Percentiles rank a stretch among this genome's conserved stretches.
Evolutionary conservation across 2,888 invertebrate genomes (phyloP).

Genomic region (Tetragonisca angustula): DNA sequence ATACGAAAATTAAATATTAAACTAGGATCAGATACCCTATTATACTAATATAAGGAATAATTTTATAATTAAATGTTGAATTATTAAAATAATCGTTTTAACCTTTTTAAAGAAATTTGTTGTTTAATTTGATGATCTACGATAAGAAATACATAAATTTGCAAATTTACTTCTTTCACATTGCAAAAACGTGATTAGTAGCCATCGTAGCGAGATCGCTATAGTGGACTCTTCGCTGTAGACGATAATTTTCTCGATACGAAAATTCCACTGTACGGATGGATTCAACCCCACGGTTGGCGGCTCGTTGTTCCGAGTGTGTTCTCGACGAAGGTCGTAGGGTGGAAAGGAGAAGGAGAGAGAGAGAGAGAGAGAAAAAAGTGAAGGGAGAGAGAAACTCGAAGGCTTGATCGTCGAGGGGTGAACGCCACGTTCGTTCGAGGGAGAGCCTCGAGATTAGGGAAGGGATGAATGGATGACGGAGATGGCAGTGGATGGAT

Average conservation of each 20-base stretch:
- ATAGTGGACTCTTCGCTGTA: too few species aligned
- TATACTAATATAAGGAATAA: too few species aligned
- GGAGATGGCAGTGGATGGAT: slow-evolving; percentile 40
- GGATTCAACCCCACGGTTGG: background rate
- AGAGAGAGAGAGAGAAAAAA: too few species aligned
- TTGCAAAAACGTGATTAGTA: background rate
- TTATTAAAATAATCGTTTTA: too few species aligned
- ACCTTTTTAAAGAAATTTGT: too few species aligned
- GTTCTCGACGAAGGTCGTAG: slow-evolving; percentile 31
- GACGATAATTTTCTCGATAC: background rate
- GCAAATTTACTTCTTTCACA: too few species aligned
- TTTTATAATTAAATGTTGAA: too few species aligned
- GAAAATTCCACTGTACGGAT: background rate
- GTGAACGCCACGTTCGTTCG: slow-evolving; percentile 34
- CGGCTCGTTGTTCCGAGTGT: slow-evolving; percentile 1
- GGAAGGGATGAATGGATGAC: slow-evolving; percentile 44
- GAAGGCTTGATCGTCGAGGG: slow-evolving; percentile 34
- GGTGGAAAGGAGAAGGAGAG: background rate
- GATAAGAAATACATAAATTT: too few species aligned
- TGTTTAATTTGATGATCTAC: too few species aligned
- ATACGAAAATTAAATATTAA: too few species aligned
- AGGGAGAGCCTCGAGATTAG: slow-evolving; percentile 37
- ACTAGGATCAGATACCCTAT: too few species aligned
- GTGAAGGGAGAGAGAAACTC: slow-evolving; percentile 11
- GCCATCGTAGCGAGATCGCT: background rate